Evolutionary conservation across 2,113 vertebrate species (phyloP), one percentile per base, ranked within the genome.

Genomic region (Chlorodrepanis virens): DNA sequence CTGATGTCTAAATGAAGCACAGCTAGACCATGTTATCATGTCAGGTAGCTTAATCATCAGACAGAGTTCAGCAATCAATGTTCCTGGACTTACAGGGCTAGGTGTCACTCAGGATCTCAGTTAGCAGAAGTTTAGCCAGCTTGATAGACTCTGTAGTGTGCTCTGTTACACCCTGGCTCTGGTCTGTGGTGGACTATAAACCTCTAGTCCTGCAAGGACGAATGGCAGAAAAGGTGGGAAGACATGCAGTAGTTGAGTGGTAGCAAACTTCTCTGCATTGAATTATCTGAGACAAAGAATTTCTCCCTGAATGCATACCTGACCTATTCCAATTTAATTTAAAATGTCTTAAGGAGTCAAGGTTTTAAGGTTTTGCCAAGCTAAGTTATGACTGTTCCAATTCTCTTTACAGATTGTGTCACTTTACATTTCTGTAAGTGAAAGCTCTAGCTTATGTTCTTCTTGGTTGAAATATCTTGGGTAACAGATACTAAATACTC

Each of bases 241-340:
- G 50, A 53, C 44, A 14, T 20, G 4, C 37, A 40, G 7, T 56
- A 5, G 4, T 4, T 69, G 29, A 47, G 12, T 45, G 9, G 49
- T 42, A 67, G 31, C 0, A 0, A 91, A 11, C 13, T 12, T 57
- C 9, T 86, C 40, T 83, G 12, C 29, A 47, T 0, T 80, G 68
- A 72, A 12, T 60, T 69, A 16, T 47, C 24, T n/a, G 42, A 70
- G 33, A 42, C 23, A 50, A 63, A 71, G 56, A 10, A 21, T 60
- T 95, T 86, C 44, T 35, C 13, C 4, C 25, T 67, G 35, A 79
- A 15, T 40, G 4, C 20, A 11, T 52, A 28, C 8, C 40, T 72
- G 63, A 69, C 35, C 29, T 77, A 35, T 47, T 70, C 60, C 20
- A 59, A 89, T 44, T 85, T 72, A 68, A 68, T 59, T 81, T 70